Percentiles rank a stretch among this genome's conserved stretches.
phyloP scores from a whole-genome alignment of 2,797 vertebrate genomes.

The Enteromius treurensis region DNA sequence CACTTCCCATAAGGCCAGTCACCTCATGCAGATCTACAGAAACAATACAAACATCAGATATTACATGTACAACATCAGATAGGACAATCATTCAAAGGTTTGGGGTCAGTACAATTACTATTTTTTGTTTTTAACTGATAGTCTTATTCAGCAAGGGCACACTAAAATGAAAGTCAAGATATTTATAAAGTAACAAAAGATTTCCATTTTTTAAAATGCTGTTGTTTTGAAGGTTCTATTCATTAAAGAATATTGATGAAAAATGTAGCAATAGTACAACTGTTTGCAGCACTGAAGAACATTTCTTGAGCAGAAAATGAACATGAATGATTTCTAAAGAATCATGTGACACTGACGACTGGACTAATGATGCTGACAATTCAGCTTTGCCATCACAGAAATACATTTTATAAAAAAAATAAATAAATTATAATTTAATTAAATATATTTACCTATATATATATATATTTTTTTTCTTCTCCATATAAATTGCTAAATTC shows the following conservation, averaged over 20 bases:
- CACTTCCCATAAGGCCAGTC: conserved; percentile 53
- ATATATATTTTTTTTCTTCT: no score
- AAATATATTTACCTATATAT: no score
- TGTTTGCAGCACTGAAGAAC: no score
- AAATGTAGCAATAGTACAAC: no score
- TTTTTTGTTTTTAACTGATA: background rate
- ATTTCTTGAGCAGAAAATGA: background rate
- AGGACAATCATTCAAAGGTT: background rate
- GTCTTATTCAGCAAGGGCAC: background rate
- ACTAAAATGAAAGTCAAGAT: background rate
- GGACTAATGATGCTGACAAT: background rate
- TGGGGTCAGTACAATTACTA: background rate
- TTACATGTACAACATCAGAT: background rate
- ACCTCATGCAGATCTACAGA: conserved; percentile 53
- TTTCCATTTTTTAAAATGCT: background rate
- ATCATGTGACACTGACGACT: background rate
- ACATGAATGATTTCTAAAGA: background rate
- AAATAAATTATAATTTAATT: no score
- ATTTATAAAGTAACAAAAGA: background rate
- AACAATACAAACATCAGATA: background rate
- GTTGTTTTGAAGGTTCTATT: background rate
- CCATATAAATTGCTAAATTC: no score
- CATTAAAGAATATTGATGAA: background rate
- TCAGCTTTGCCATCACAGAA: background rate
- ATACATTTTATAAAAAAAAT: no score